Percentiles rank a stretch among this genome's conserved stretches.
Evolutionary conservation across 1,140 invertebrate species (phyloP).

Genomic region (Caerostris extrusa): DNA sequence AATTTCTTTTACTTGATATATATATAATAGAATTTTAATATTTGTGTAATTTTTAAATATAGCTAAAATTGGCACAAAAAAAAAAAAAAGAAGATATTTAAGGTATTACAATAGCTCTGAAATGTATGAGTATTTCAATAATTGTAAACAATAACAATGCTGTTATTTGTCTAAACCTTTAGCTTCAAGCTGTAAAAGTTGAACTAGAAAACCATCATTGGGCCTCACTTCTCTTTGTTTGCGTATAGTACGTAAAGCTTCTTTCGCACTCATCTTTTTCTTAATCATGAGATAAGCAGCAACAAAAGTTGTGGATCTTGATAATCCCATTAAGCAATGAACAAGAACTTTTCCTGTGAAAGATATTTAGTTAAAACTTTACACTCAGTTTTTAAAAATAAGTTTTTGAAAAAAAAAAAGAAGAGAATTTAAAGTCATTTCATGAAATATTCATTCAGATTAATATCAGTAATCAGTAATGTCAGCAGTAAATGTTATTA

Average conservation of each 20-base stretch:
- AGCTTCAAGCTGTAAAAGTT: slow-evolving; percentile 87
- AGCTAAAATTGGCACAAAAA: no score
- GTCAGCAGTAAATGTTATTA: neutral
- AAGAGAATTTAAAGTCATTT: neutral
- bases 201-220: slow-evolving; percentile 90
- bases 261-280: slow-evolving; percentile 87
- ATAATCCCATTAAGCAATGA: slow-evolving; percentile 90
- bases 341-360: slow-evolving; percentile 78
- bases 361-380: neutral
- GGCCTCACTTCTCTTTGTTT: slow-evolving; percentile 83
- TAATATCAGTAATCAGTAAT: neutral
- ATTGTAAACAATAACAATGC: neutral
- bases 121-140: neutral
- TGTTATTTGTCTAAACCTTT: slow-evolving; percentile 71
- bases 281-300: slow-evolving; percentile 93
- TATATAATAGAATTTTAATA: no score
- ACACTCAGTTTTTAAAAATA: neutral
- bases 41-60: no score
- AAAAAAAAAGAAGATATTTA: no score
- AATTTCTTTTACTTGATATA: no score
- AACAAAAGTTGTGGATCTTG: slow-evolving; percentile 90
- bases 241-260: slow-evolving; percentile 85
- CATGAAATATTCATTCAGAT: neutral
- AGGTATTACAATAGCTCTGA: no score
- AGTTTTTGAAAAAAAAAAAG: neutral